Conservation (phyloP, 1,140 invertebrate genomes). For the Drosophila nikananu region DNA sequence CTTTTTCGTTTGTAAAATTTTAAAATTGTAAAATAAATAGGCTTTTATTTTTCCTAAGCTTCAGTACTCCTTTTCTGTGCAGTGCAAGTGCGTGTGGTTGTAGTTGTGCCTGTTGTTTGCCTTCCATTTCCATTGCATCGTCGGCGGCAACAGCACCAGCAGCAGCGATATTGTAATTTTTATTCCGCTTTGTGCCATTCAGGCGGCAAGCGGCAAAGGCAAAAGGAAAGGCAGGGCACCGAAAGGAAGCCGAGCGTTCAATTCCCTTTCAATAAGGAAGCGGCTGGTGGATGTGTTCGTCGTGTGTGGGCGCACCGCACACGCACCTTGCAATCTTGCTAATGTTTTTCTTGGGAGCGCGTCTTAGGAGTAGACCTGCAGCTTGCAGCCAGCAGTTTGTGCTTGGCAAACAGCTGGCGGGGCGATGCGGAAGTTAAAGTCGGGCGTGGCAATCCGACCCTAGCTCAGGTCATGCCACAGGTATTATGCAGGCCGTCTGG, state of each 20-base stretch:
- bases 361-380: conserved; percentile 46
- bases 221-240: conserved; percentile 19
- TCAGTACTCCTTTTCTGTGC: neutral
- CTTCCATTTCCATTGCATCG: conserved; percentile 62
- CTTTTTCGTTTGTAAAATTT: no score
- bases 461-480: conserved; percentile 20
- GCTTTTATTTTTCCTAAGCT: no score
- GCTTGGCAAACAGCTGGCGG: conserved; percentile 66
- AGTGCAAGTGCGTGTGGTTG: conserved; percentile 45
- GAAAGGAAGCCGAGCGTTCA: conserved; percentile 67
- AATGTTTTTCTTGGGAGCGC: conserved; percentile 73
- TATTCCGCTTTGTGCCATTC: conserved; percentile 72
- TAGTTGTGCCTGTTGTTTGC: conserved; percentile 61
- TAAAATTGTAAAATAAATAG: neutral
- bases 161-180: conserved; percentile 80
- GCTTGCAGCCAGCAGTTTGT: conserved; percentile 57
- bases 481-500: conserved; percentile 33
- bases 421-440: conserved; percentile 61
- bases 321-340: conserved; percentile 83
- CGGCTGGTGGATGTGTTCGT: neutral
- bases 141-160: conserved; percentile 40
- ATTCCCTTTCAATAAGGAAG: conserved; percentile 71
- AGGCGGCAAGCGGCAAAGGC: conserved; percentile 57
- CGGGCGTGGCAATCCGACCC: conserved; percentile 26
- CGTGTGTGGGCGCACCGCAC: conserved; percentile 45